These are phyloP conservation scores for Periparus ater DNA, from an alignment of 2,797 vertebrate genomes.

Conservation along the genomic window DNA sequence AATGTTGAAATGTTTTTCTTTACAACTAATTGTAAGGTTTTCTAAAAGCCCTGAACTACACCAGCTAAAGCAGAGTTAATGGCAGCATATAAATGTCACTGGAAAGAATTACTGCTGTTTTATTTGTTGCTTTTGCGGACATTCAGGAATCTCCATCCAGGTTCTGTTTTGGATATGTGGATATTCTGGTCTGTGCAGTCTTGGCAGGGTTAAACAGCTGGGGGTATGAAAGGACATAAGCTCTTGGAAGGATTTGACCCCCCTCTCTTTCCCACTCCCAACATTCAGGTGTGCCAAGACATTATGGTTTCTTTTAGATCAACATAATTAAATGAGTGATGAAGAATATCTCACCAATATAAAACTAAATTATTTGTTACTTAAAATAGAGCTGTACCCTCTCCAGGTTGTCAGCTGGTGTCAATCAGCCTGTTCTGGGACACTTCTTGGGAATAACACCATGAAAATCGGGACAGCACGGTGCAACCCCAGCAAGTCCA, in stretches of 20 bases:
- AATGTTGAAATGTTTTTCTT: not conserved
- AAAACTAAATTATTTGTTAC: slow-evolving; percentile 36
- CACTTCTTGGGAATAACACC: not conserved
- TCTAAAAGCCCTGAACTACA: not conserved
- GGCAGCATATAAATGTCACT: not conserved
- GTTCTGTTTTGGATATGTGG: not conserved
- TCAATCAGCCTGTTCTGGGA: not conserved
- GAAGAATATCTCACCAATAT: slow-evolving; percentile 43
- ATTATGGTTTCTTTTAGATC: not conserved
- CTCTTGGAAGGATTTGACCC: not conserved
- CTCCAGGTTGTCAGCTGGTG: slow-evolving; percentile 6
- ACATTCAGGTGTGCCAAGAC: not conserved
- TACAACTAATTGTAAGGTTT: not conserved
- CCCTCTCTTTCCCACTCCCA: not conserved
- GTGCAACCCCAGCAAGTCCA: accelerated
- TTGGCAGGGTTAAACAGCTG: not conserved
- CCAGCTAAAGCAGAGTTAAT: not conserved
- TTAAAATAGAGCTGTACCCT: slow-evolving; percentile 20
- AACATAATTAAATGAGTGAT: not conserved
- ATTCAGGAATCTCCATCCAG: not conserved
- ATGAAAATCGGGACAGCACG: accelerated
- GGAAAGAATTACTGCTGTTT: not conserved
- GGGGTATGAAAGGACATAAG: slow-evolving; percentile 9
- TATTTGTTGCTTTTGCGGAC: not conserved
- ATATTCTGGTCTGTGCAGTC: not conserved